Percentiles rank a stretch among this genome's conserved stretches.
These are phyloP conservation scores for Pammene aurita DNA, from an alignment of 2,888 invertebrate genomes.

Conservation along the genomic window DNA sequence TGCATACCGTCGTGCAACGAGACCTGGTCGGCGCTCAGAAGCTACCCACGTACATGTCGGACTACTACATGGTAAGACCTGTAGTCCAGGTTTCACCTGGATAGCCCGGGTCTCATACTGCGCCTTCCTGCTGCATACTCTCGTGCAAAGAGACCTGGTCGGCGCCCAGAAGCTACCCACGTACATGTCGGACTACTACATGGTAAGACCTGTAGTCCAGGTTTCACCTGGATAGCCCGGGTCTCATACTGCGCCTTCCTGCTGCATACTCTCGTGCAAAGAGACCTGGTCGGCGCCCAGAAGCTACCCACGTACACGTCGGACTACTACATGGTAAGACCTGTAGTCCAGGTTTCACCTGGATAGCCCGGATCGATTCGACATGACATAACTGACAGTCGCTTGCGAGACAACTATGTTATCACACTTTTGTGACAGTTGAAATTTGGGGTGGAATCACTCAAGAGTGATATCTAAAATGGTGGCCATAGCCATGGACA, in stretches of 20 bases:
- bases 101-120: constrained; percentile 67
- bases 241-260: constrained; percentile 71
- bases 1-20: constrained; percentile 68
- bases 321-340: constrained; percentile 61
- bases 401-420: too few relatives aligned
- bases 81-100: constrained; percentile 62
- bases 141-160: constrained; percentile 62
- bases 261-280: constrained; percentile 68
- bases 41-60: constrained; percentile 53
- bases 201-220: constrained; percentile 54
- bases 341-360: constrained; percentile 51
- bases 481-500: too few relatives aligned
- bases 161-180: constrained; percentile 54
- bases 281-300: constrained; percentile 58
- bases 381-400: too few relatives aligned
- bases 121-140: constrained; percentile 70
- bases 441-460: too few relatives aligned
- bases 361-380: constrained; percentile 65
- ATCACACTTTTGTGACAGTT: too few relatives aligned
- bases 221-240: constrained; percentile 68
- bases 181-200: constrained; percentile 59
- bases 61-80: constrained; percentile 60
- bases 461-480: too few relatives aligned
- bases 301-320: constrained; percentile 51
- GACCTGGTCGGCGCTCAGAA: constrained; percentile 56